Base-by-base conservation (phyloP, 2,113 vertebrate genomes). In the Ursus arctos region DNA sequence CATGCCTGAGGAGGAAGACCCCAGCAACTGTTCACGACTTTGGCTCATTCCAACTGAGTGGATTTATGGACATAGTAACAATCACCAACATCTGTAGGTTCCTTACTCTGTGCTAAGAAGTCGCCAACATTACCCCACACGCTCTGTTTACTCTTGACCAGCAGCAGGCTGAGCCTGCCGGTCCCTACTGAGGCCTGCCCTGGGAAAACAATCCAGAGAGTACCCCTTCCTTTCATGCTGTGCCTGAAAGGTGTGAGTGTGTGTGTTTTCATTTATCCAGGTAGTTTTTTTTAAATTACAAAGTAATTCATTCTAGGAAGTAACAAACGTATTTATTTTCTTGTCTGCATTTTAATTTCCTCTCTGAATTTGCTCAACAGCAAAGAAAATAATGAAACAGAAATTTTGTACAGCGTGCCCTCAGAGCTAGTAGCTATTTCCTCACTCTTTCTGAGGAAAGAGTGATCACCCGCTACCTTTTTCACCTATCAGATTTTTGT, bases 321-420 rank as follows among this genome's bases (percentile, higher is more conserved):
- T 81, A 80, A 53, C 57, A 90, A 81, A 53, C 49, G 18, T 26
- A 83, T 83, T 94, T 77, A 40, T 91, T 95, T 95, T 95, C 24
- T 76, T 92, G 59, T 28, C 28, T 69, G 33, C 8, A 18, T 95
- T 90, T 90, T 86, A 59, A 93, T 80, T 81, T 95, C 74, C 65
- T 67, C 49, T 92, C 93, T 82, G 55, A 65, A n/a, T 82, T 76
- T 92, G 31, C 53, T 88, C 22, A 26, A 36, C 10, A 36, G n/a
- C 83, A 81, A 88, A 72, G 76, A 57, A 96, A 94, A 76, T 61
- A 49, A 53, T 72, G 65, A 59, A 81, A 59, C 43, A n/a, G 53
- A 95, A 33, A 88, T 40, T n/a, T 2, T 43, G 47, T 28, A 3
- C 72, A 51, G 55, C 57, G 36, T 74, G 11, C 51, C 28, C 47